phyloP scores from a whole-genome alignment of 1,140 invertebrate species.

The Psix sp. region DNA sequence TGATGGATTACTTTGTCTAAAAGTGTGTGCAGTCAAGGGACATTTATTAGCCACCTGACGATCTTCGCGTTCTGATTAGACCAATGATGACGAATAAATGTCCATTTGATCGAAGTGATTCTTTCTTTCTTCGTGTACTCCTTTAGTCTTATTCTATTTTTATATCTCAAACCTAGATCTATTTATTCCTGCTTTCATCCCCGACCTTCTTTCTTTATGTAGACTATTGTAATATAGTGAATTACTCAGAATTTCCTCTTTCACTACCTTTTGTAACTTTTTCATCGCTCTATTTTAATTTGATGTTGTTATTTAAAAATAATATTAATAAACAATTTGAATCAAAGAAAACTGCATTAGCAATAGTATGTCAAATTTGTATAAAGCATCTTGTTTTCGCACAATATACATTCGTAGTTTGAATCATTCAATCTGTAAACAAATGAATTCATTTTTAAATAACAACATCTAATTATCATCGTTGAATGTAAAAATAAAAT shows the following conservation, averaged over 20 bases:
- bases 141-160: constrained; percentile 59
- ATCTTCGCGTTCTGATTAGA: background rate
- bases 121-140: constrained; percentile 42
- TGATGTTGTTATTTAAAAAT: constrained; percentile 52
- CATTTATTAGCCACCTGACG: constrained; percentile 28
- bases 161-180: constrained; percentile 59
- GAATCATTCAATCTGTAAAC: background rate
- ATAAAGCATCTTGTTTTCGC: background rate
- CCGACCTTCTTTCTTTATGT: constrained; percentile 52
- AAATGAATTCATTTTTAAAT: constrained; percentile 23
- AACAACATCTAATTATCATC: constrained; percentile 25
- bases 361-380: no score
- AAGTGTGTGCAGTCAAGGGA: constrained; percentile 13
- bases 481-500: constrained; percentile 50
- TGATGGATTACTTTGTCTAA: constrained; percentile 19
- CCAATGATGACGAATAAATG: constrained; percentile 31
- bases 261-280: constrained; percentile 47
- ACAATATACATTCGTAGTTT: background rate
- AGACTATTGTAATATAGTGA: constrained; percentile 59
- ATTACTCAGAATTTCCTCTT: constrained; percentile 51
- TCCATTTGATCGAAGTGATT: constrained; percentile 36
- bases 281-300: constrained; percentile 51
- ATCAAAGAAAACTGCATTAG: no score
- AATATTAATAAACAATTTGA: constrained; percentile 15
- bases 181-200: constrained; percentile 55